Percentiles rank a stretch among this genome's conserved stretches.
phyloP scores from a whole-genome alignment of 2,888 invertebrate species.

The Chydorus sphaericus region DNA sequence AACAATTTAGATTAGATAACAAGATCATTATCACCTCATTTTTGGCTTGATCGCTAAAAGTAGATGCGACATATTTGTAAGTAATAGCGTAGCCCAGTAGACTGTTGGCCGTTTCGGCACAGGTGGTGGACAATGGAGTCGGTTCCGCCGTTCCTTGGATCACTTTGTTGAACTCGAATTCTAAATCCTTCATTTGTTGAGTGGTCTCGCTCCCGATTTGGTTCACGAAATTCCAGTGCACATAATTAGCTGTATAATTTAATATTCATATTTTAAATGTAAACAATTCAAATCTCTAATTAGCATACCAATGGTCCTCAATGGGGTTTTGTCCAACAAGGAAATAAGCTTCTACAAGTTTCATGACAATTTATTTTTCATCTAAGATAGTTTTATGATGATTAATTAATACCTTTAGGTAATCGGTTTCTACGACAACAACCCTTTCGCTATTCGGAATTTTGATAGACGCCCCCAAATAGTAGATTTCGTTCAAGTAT shows the following conservation, averaged over 20 bases:
- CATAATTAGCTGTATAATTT: constrained; percentile 59
- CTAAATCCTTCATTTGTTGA: constrained; percentile 19
- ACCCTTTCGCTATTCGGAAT: constrained; percentile 35
- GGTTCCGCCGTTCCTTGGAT: constrained; percentile 19
- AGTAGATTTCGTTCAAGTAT: constrained; percentile 52
- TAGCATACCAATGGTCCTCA: constrained; percentile 42
- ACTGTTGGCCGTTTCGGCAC: constrained; percentile 20
- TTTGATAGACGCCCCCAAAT: constrained; percentile 38
- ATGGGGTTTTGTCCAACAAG: constrained; percentile 41
- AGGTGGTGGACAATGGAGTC: constrained; percentile 19
- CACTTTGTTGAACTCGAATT: constrained; percentile 20
- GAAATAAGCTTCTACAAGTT: constrained; percentile 42
- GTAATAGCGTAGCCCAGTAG: constrained; percentile 20
- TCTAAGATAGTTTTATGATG: too few species aligned
- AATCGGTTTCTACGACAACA: constrained; percentile 56
- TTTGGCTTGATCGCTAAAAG: constrained; percentile 19
- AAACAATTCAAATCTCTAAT: too few species aligned
- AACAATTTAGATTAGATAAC: too few species aligned
- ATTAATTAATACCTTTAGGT: too few species aligned
- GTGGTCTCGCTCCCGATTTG: constrained; percentile 19
- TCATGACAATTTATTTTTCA: too few species aligned
- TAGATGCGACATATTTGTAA: constrained; percentile 20
- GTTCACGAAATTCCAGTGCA: constrained; percentile 50
- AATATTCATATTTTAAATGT: too few species aligned
- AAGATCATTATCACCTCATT: constrained; percentile 17